Conservation (phyloP, 1,140 invertebrate species). For the Lanistes nyassanus region DNA sequence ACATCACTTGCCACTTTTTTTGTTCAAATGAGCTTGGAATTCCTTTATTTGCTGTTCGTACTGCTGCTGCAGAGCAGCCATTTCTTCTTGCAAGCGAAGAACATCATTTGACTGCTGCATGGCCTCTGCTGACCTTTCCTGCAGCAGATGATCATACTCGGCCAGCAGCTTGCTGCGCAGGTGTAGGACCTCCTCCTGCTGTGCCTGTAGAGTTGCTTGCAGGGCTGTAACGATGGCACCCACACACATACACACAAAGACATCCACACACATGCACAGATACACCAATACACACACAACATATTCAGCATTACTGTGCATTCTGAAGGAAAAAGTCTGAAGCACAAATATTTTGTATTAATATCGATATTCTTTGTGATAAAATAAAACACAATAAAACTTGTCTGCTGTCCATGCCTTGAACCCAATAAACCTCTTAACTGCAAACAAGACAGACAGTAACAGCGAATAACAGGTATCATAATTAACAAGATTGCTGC, state of each 20-base stretch:
- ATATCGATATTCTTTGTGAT: no score
- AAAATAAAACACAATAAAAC: no score
- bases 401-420: no score
- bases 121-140: constrained; percentile 39
- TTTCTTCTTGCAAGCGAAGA: constrained; percentile 46
- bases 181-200: constrained; percentile 49
- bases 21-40: constrained; percentile 28
- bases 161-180: constrained; percentile 43
- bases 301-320: no score
- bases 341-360: no score
- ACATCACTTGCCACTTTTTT: constrained; percentile 1
- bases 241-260: not conserved
- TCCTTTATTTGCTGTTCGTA: constrained; percentile 46
- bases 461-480: no score
- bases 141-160: constrained; percentile 51
- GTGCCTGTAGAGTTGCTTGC: constrained; percentile 40
- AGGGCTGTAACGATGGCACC: constrained; percentile 39
- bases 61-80: constrained; percentile 45
- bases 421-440: no score
- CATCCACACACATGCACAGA: not conserved
- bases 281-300: not conserved
- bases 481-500: no score
- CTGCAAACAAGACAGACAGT: no score
- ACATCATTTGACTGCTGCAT: constrained; percentile 47
- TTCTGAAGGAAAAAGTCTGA: no score